A percentile compares a stretch with the other conserved stretches of the same genome.
Conservation (phyloP, 2,888 invertebrate genomes). For the Perizoma flavofasciatum region DNA sequence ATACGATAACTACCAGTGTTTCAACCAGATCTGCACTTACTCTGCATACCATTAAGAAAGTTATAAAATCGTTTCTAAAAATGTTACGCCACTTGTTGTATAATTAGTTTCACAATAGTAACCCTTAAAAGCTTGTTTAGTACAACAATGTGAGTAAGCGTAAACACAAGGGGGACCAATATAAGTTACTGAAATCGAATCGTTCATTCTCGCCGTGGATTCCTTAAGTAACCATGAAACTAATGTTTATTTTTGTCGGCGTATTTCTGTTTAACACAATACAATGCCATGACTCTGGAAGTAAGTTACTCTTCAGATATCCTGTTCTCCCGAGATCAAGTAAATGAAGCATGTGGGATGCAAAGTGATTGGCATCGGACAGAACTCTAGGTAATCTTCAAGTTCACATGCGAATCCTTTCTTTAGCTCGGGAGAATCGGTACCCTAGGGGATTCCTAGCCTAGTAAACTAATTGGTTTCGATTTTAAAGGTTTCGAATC, state of each 20-base stretch:
- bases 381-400: too few species aligned
- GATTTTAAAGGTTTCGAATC: constrained; percentile 30
- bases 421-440: neutral
- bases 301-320: constrained; percentile 49
- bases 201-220: constrained; percentile 32
- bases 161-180: constrained; percentile 34
- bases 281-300: constrained; percentile 56
- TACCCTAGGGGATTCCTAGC: neutral
- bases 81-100: constrained; percentile 16
- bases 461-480: neutral
- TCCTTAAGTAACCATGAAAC: constrained; percentile 31
- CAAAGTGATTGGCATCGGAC: neutral
- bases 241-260: constrained; percentile 27
- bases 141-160: constrained; percentile 29
- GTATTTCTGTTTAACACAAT: constrained; percentile 40
- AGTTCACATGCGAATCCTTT: neutral
- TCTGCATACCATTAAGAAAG: neutral
- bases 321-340: neutral
- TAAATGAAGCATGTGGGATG: neutral
- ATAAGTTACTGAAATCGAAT: constrained; percentile 25
- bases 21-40: too few species aligned
- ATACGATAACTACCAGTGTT: too few species aligned
- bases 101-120: constrained; percentile 30
- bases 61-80: constrained; percentile 12
- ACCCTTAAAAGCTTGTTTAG: constrained; percentile 31